These are phyloP conservation scores for Taurulus bubalis DNA, from an alignment of 2,113 vertebrate species.

Conservation along the genomic window DNA sequence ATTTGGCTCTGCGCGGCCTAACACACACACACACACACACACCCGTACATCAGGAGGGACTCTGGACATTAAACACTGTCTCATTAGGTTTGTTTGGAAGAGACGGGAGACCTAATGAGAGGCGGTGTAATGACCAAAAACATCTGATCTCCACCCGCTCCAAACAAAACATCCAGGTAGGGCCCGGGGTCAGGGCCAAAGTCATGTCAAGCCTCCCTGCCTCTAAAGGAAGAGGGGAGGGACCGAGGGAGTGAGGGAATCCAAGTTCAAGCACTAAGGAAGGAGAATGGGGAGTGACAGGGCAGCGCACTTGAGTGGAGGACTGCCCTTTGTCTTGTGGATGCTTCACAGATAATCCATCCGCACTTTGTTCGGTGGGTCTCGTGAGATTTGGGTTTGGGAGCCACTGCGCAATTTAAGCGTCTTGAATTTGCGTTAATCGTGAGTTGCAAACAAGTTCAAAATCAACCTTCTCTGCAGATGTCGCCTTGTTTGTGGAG, in stretches of 20 bases:
- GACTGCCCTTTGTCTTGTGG: constrained; percentile 21
- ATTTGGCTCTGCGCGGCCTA: constrained; percentile 83
- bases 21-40: constrained; percentile 82
- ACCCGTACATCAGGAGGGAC: constrained; percentile 66
- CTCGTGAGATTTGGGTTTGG: constrained; percentile 3
- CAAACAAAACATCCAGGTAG: constrained; percentile 80
- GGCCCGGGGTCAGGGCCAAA: constrained; percentile 82
- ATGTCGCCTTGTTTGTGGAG: constrained; percentile 3
- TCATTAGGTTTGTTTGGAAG: constrained; percentile 86
- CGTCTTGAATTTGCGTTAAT: background rate
- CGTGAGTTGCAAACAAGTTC: background rate
- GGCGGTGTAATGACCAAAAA: constrained; percentile 80
- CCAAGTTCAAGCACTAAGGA: constrained; percentile 74
- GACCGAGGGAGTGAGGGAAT: constrained; percentile 60
- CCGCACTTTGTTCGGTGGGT: background rate
- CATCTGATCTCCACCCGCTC: constrained; percentile 82
- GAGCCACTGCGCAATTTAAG: background rate
- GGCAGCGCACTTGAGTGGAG: background rate
- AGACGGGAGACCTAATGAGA: constrained; percentile 80
- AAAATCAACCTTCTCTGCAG: background rate
- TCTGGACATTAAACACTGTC: constrained; percentile 86
- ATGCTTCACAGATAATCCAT: background rate
- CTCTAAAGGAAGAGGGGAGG: constrained; percentile 37
- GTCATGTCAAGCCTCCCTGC: constrained; percentile 72
- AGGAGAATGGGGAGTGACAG: background rate